Percentiles rank a stretch among this genome's conserved stretches.
Evolutionary conservation across 1,140 invertebrate species (phyloP).

Genomic region (Episyrphus balteatus): DNA sequence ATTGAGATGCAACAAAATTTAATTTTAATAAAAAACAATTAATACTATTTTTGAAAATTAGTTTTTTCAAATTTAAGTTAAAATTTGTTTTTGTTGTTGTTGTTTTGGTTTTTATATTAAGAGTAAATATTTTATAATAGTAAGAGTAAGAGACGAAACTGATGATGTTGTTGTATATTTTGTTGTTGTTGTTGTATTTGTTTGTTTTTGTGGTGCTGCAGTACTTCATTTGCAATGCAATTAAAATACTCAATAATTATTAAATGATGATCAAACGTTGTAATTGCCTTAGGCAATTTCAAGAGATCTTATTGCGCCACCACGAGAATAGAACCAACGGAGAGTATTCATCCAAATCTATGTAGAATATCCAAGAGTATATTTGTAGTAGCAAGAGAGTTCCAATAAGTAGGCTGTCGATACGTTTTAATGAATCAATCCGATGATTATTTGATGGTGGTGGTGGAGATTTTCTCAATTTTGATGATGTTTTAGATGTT

Average conservation of each 20-base stretch:
- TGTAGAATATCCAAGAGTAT: neutral
- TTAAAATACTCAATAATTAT: neutral
- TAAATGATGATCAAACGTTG: constrained; percentile 2
- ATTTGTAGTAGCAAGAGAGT: neutral
- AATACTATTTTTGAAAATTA: too few species aligned
- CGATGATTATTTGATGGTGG: neutral
- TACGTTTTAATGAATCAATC: neutral
- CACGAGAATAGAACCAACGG: constrained; percentile 5
- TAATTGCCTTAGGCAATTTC: neutral
- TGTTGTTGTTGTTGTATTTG: too few species aligned
- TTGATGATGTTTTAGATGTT: too few species aligned
- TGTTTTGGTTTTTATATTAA: too few species aligned
- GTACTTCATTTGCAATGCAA: neutral
- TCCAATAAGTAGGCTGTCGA: neutral
- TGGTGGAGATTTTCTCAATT: neutral
- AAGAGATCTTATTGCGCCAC: constrained; percentile 9
- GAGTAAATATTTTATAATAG: neutral
- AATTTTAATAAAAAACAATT: too few species aligned
- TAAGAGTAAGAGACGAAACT: neutral
- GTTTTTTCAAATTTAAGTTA: too few species aligned
- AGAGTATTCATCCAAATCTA: constrained; percentile 4
- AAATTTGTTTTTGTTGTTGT: too few species aligned
- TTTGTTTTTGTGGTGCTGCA: neutral
- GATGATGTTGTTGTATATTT: neutral
- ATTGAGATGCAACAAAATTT: too few species aligned